Base-by-base conservation (phyloP, 2,888 invertebrate genomes). In the Hemithea aestivaria region DNA sequence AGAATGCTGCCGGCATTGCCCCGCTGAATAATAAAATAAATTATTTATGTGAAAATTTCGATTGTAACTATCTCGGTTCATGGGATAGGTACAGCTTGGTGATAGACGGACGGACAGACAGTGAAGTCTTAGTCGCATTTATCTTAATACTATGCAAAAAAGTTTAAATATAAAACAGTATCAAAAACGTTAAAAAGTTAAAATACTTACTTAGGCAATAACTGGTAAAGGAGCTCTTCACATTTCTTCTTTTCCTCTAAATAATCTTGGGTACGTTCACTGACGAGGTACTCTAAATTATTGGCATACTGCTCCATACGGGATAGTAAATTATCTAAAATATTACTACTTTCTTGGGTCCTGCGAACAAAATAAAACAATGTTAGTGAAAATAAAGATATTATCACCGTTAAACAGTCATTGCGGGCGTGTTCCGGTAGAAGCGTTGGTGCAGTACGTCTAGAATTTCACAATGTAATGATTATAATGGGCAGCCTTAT, bases 301-400 rank as follows among this genome's bases (percentile, higher is more conserved):
- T 97, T 98, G 21, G 99, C 99, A 70, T 99, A 99, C 75, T 98
- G 96, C 75, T 99, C 99, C 99, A 99, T 99, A 53, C 99, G 95
- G 37, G 96, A 95, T 31, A 96, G 88, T 44, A 99, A 90, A 84
- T 98, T 98, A 87, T 99, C 99, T 62, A 97, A 88, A 52, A 98
- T 95, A 78, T 97, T 97, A 52, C 96, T 95, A 68, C 95, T 95
- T 79, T 96, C 96, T 78, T 95, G 94, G 64, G 93, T 92, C 74
- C 96, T 96, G 88, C 37, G 37, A 50, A 53, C 44, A 35, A 52
- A 50, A 54, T 4, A 26, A 40, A 12, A 53, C 25, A 7, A 37
- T 25, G 11, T 28, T 28, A 16, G 9, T 29, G 20, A 26, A 36
- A 29, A 20, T 7, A 21, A 35, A n/a, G 6, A 23, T 12, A 12